Evolutionary conservation across 2,888 invertebrate genomes (phyloP).

Genomic region (Synanthedon andrenaeformis): DNA sequence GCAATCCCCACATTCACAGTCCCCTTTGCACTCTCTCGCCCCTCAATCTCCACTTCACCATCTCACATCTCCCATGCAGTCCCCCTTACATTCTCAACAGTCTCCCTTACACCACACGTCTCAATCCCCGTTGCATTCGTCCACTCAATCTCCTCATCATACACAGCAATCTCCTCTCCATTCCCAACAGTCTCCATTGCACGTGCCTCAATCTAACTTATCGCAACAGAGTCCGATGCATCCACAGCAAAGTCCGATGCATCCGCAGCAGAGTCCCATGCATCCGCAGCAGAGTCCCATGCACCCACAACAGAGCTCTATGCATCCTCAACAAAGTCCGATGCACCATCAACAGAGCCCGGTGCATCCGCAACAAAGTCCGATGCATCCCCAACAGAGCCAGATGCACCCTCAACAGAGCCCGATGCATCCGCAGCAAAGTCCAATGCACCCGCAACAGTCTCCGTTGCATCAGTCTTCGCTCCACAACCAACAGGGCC

Average conservation of each 20-base stretch:
- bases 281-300: constrained; percentile 28
- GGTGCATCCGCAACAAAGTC: constrained; percentile 17
- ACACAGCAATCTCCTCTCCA: constrained; percentile 51
- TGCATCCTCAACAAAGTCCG: constrained; percentile 27
- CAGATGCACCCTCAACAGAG: constrained; percentile 29
- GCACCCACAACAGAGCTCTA: constrained; percentile 11
- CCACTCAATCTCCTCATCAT: constrained; percentile 51
- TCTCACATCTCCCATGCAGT: constrained; percentile 46
- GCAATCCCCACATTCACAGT: constrained; percentile 40
- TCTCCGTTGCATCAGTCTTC: constrained; percentile 23
- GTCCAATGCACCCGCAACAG: constrained; percentile 32
- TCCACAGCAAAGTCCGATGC: constrained; percentile 9
- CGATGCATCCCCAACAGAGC: constrained; percentile 24
- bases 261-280: constrained; percentile 34
- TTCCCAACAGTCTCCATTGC: constrained; percentile 52
- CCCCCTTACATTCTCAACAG: constrained; percentile 54
- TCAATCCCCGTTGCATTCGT: constrained; percentile 47
- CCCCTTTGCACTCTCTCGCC: constrained; percentile 33
- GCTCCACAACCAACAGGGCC: constrained; percentile 4
- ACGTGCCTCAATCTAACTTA: constrained; percentile 35
- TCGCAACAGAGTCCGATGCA: constrained; percentile 39
- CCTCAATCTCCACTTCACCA: constrained; percentile 41
- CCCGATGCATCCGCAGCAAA: constrained; percentile 36
- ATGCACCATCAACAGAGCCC: constrained; percentile 28
- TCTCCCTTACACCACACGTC: constrained; percentile 46